Conservation (phyloP, 2,797 vertebrate genomes). For the Zenarchopterus dispar region DNA sequence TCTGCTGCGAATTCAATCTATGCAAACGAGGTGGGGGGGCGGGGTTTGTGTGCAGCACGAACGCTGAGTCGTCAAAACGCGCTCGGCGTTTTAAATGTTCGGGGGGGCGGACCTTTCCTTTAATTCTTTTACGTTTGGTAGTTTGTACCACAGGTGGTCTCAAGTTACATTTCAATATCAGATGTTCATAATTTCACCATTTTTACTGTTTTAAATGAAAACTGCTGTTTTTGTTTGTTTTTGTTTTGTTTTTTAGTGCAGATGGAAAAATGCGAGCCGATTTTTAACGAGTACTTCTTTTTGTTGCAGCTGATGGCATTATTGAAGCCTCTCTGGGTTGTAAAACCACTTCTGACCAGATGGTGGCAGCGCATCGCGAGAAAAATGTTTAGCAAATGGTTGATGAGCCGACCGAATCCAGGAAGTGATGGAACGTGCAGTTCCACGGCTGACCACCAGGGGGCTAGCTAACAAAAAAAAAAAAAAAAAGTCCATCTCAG, state of each 20-base stretch:
- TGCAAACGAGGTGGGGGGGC: conserved; percentile 64
- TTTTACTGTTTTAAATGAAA: conserved; percentile 2
- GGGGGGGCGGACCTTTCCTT: conserved; percentile 1
- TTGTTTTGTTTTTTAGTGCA: not conserved
- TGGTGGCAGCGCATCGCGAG: too few species aligned
- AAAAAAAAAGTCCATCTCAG: too few species aligned
- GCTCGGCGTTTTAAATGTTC: not conserved
- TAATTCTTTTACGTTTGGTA: too few species aligned
- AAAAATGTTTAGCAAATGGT: too few species aligned
- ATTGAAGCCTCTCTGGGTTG: too few species aligned
- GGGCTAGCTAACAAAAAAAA: too few species aligned
- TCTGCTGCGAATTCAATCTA: conserved; percentile 58
- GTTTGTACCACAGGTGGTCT: conserved; percentile 12
- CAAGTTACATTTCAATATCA: not conserved
- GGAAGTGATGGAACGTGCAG: too few species aligned
- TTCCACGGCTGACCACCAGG: too few species aligned
- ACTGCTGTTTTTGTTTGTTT: conserved; percentile 1
- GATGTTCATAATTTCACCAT: conserved; percentile 8
- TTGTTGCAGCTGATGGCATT: too few species aligned
- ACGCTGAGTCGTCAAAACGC: conserved; percentile 9
- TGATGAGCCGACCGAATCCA: too few species aligned
- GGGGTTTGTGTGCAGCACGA: conserved; percentile 29
- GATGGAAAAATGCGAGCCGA: not conserved
- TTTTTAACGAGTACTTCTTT: too few species aligned
- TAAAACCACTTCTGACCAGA: too few species aligned